Percentiles rank a stretch among this genome's conserved stretches.
phyloP scores from a whole-genome alignment of 92 coral and sea anemone species.

The Diadumene lineata region DNA sequence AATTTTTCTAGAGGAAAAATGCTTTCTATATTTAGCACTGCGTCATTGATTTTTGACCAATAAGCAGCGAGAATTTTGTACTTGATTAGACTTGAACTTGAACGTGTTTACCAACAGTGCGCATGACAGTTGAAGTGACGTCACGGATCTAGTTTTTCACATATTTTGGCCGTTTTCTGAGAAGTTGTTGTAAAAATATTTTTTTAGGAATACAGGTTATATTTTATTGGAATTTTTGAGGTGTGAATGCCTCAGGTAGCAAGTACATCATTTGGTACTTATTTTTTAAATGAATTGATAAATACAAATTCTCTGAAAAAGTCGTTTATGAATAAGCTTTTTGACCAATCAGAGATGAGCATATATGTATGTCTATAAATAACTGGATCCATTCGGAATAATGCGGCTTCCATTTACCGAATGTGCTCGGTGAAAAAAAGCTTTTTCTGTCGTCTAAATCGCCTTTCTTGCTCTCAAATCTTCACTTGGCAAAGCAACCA shows the following conservation, averaged over 20 bases:
- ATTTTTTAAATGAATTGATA: background rate
- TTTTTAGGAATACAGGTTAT: background rate
- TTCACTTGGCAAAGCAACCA: slow-evolving; percentile 20
- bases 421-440: slow-evolving; percentile 9
- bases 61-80: slow-evolving; percentile 39
- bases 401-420: slow-evolving; percentile 14
- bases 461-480: slow-evolving; percentile 32
- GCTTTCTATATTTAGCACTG: slow-evolving; percentile 69
- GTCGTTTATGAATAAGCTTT: slow-evolving; percentile 18
- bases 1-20: slow-evolving; percentile 46
- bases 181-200: background rate
- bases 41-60: slow-evolving; percentile 64
- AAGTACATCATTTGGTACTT: background rate
- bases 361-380: slow-evolving; percentile 29
- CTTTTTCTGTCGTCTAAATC: slow-evolving; percentile 16
- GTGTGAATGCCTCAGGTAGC: background rate
- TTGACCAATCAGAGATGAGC: slow-evolving; percentile 36
- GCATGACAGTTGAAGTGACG: slow-evolving; percentile 29
- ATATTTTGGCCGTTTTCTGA: background rate
- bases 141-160: slow-evolving; percentile 15
- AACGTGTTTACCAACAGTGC: slow-evolving; percentile 12
- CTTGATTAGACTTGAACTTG: slow-evolving; percentile 70
- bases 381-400: slow-evolving; percentile 14
- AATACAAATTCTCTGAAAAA: slow-evolving; percentile 11
- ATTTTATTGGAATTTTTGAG: background rate